Evolutionary conservation across 2,888 invertebrate species (phyloP).

Genomic region (Frankliniella intonsa): DNA sequence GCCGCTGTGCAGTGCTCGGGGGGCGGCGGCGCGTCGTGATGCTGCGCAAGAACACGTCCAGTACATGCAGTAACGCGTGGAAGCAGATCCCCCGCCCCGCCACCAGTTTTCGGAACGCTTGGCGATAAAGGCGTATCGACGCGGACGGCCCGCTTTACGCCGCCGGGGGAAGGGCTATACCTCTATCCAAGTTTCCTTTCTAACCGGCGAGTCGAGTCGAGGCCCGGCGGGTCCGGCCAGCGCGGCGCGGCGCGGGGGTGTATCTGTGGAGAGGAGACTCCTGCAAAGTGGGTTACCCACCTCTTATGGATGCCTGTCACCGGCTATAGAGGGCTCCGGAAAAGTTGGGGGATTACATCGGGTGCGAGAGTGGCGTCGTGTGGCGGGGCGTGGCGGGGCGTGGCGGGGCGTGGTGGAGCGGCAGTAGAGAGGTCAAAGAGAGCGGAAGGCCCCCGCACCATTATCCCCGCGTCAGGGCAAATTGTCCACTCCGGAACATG

Average conservation of each 20-base stretch:
- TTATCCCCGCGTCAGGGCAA: constrained; percentile 6
- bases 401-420: neutral
- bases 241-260: too few relatives aligned
- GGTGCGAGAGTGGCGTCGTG: neutral
- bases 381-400: neutral
- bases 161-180: too few relatives aligned
- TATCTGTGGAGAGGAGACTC: constrained; percentile 1
- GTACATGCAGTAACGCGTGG: too few relatives aligned
- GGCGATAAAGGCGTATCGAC: too few relatives aligned
- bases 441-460: neutral
- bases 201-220: neutral
- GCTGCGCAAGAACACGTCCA: too few relatives aligned
- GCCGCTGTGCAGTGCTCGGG: too few relatives aligned
- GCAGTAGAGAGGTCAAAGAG: neutral
- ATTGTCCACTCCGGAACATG: constrained; percentile 10
- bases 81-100: too few relatives aligned
- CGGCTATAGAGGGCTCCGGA: neutral
- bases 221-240: too few relatives aligned
- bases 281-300: neutral
- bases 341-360: neutral
- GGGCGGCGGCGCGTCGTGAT: too few relatives aligned
- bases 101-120: too few relatives aligned
- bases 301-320: neutral
- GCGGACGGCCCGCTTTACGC: too few relatives aligned
- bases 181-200: too few relatives aligned